Percentiles rank a stretch among this genome's conserved stretches.
Evolutionary conservation across 2,797 vertebrate species (phyloP).

Genomic region (Synaphobranchus kaupii): DNA sequence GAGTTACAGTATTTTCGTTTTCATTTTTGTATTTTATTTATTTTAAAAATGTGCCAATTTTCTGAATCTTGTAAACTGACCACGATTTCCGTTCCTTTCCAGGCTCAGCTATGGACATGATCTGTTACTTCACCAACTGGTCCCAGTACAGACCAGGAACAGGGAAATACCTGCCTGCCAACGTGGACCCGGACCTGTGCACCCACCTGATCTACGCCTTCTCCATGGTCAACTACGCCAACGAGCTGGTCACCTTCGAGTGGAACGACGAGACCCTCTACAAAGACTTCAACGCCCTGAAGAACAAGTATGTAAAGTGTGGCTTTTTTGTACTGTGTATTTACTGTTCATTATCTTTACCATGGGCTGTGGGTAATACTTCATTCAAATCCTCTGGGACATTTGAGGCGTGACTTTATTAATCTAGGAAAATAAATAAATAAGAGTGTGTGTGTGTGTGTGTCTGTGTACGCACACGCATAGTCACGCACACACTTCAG

Average conservation of each 20-base stretch:
- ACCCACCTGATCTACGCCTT: constrained; percentile 82
- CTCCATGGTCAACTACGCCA: constrained; percentile 68
- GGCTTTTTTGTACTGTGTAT: neutral
- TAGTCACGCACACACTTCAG: neutral
- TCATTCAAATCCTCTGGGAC: neutral
- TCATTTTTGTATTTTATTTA: neutral
- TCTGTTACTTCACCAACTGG: constrained; percentile 83
- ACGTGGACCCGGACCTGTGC: constrained; percentile 77
- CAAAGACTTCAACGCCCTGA: constrained; percentile 72
- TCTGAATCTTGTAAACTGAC: neutral
- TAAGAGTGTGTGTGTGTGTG: no score
- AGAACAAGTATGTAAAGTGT: constrained; percentile 59
- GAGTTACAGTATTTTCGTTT: neutral
- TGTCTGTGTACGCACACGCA: neutral
- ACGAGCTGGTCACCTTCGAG: constrained; percentile 68
- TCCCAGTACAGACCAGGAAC: constrained; percentile 70
- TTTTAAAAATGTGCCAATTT: neutral
- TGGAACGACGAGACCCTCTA: constrained; percentile 72
- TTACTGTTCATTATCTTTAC: neutral
- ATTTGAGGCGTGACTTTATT: no score
- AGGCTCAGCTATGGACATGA: constrained; percentile 70
- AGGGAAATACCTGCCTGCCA: constrained; percentile 63
- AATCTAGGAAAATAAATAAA: no score
- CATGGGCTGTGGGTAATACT: neutral
- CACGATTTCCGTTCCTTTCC: neutral